phyloP scores from a whole-genome alignment of 2,113 vertebrate genomes.

The Psephotus haematonotus region DNA sequence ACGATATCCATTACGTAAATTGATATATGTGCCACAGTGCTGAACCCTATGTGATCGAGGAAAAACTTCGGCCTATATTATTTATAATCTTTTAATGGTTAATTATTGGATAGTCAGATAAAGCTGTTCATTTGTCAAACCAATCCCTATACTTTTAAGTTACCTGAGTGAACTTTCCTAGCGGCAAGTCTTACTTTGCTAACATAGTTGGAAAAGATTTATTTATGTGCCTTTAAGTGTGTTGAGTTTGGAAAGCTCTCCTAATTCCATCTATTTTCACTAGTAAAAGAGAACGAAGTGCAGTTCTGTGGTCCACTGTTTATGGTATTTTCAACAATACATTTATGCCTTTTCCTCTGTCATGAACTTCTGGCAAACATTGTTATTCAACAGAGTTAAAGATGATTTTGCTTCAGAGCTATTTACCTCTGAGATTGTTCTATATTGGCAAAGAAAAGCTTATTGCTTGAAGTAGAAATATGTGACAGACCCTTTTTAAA shows the following conservation, averaged over 20 bases:
- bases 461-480: not conserved
- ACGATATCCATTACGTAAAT: slow-evolving; percentile 9
- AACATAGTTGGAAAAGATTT: not conserved
- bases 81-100: not conserved
- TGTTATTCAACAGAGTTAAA: not conserved
- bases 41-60: not conserved
- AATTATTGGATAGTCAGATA: not conserved
- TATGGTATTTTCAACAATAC: not conserved
- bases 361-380: not conserved
- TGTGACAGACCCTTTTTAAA: not conserved
- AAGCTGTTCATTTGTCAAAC: not conserved
- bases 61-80: not conserved
- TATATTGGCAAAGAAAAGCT: not conserved
- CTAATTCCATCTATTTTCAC: not conserved
- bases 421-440: not conserved
- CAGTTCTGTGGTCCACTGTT: not conserved
- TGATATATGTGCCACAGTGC: not conserved
- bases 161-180: not conserved
- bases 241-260: not conserved
- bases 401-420: not conserved
- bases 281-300: not conserved
- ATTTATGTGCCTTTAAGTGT: not conserved
- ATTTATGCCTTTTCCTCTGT: not conserved
- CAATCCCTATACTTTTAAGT: not conserved
- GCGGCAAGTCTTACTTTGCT: not conserved